Evolutionary conservation across 2,113 vertebrate species (phyloP).

Genomic region (Hydropotes inermis): DNA sequence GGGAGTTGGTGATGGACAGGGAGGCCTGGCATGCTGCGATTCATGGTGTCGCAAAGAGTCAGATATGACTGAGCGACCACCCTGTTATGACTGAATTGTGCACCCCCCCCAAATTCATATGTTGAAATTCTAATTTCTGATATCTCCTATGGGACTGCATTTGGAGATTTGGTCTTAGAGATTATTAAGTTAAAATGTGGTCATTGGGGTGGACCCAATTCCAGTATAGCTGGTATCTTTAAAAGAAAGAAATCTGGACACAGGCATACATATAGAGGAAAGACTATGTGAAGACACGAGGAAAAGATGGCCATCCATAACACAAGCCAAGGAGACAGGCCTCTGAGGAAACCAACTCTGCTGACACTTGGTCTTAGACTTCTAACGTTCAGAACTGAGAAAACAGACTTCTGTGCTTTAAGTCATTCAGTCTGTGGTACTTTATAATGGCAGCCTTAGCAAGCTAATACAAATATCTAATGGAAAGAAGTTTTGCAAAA

Average conservation of each 20-base stretch:
- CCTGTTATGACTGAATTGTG: not conserved
- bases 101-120: not conserved
- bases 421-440: not conserved
- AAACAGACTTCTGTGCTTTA: conserved; percentile 17
- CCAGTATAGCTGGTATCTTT: not conserved
- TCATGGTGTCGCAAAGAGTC: too few species aligned
- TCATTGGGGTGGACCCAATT: not conserved
- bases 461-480: not conserved
- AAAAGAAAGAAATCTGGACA: not conserved
- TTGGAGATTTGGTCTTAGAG: not conserved
- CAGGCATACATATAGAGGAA: not conserved
- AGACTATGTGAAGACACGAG: not conserved
- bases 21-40: too few species aligned
- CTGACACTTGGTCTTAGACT: not conserved
- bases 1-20: too few species aligned
- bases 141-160: not conserved
- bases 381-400: not conserved
- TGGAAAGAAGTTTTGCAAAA: not conserved
- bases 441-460: not conserved
- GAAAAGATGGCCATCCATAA: not conserved
- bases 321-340: not conserved
- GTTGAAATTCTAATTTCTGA: not conserved
- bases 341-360: not conserved
- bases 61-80: not conserved
- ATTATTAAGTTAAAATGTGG: not conserved